Percentiles rank a stretch among this genome's conserved stretches.
Conservation (phyloP, 2,888 invertebrate species). For the Troglohyphantes excavatus region DNA sequence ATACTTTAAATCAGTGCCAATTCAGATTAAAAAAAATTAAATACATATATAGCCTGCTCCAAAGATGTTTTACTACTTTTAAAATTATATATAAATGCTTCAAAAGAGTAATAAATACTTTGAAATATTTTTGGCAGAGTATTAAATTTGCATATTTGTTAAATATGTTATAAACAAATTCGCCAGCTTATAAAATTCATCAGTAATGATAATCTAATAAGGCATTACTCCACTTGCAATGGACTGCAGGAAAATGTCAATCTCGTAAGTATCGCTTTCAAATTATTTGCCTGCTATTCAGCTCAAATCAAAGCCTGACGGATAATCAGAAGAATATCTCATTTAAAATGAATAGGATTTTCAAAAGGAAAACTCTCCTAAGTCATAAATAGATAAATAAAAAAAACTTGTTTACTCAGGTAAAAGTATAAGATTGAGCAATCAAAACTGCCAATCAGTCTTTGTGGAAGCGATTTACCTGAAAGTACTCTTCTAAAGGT, state of each 20-base stretch:
- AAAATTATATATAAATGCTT: no score
- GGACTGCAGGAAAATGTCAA: neutral
- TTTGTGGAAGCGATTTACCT: slow-evolving; percentile 43
- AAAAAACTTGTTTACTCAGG: slow-evolving; percentile 42
- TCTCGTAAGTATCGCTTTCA: neutral
- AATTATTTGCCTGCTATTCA: neutral
- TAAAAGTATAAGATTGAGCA: slow-evolving; percentile 29
- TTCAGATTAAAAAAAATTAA: no score
- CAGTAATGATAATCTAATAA: no score
- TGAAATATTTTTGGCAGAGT: no score
- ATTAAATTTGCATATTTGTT: no score
- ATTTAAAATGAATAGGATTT: neutral
- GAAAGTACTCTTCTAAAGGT: slow-evolving; percentile 20
- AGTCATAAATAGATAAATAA: neutral
- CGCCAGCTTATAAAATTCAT: no score
- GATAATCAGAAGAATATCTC: neutral
- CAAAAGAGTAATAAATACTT: no score
- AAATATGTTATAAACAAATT: no score
- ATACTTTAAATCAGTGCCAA: no score
- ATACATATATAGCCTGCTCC: no score
- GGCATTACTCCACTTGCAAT: no score
- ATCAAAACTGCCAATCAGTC: slow-evolving; percentile 42
- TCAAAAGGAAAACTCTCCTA: slow-evolving; percentile 1
- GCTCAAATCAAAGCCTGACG: neutral
- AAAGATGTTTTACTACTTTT: no score